Evolutionary conservation across 2,113 vertebrate genomes (phyloP).

Genomic region (Phoenicopterus ruber): DNA sequence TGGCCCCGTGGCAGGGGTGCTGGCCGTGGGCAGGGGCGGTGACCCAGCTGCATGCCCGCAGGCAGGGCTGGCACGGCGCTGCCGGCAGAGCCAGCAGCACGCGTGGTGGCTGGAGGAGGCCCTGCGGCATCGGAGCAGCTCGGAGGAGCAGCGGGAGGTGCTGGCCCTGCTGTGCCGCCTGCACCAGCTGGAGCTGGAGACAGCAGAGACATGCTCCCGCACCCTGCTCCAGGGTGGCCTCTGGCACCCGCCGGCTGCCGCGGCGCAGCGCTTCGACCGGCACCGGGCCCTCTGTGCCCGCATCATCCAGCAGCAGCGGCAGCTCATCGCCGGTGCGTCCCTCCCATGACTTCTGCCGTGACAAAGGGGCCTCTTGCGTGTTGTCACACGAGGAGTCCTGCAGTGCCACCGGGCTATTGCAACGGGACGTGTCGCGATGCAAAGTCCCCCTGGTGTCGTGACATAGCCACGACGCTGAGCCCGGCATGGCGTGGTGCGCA

Average conservation of each 20-base stretch:
- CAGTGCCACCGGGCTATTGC: neutral
- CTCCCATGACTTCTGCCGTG: neutral
- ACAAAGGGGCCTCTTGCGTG: neutral
- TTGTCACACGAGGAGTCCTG: neutral
- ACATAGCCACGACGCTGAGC: neutral
- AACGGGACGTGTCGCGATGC: neutral
- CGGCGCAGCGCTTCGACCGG: slow-evolving; percentile 78
- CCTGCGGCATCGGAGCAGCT: slow-evolving; percentile 76
- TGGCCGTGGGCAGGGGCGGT: neutral
- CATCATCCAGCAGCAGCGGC: slow-evolving; percentile 87
- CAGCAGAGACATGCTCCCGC: slow-evolving; percentile 79
- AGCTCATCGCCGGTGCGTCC: slow-evolving; percentile 81
- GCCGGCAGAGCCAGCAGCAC: slow-evolving; percentile 73
- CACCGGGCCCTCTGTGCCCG: slow-evolving; percentile 84
- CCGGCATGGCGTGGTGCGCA: too few species aligned
- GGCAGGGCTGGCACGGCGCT: slow-evolving; percentile 75
- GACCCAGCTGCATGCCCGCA: neutral
- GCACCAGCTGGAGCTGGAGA: slow-evolving; percentile 85
- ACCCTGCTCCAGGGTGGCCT: slow-evolving; percentile 82
- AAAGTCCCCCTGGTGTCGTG: neutral
- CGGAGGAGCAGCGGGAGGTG: slow-evolving; percentile 82
- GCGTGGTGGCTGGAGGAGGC: slow-evolving; percentile 78
- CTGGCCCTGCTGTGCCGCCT: slow-evolving; percentile 85
- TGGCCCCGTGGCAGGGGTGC: neutral
- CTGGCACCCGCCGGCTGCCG: slow-evolving; percentile 78